Evolutionary conservation across 2,888 invertebrate species (phyloP).

Genomic region (Pterostichus madidus): DNA sequence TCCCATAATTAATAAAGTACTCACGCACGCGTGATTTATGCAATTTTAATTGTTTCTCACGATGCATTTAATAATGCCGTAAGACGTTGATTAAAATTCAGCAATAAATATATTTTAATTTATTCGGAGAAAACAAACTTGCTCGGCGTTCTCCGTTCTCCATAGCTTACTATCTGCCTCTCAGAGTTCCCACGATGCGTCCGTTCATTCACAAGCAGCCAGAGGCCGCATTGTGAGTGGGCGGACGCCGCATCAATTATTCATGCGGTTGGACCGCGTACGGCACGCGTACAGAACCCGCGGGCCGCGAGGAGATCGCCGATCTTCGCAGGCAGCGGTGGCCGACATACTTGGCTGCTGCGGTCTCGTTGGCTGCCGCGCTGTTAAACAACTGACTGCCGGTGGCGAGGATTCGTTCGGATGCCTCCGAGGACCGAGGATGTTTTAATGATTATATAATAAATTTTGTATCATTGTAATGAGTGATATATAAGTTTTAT

Average conservation of each 20-base stretch:
- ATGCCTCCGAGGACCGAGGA: background rate
- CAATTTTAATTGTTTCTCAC: conserved; percentile 64
- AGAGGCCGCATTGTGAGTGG: conserved; percentile 59
- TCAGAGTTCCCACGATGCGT: conserved; percentile 58
- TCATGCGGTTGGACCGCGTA: conserved; percentile 50
- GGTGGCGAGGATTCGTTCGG: background rate
- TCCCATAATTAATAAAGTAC: conserved; percentile 15
- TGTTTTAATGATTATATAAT: conserved; percentile 32
- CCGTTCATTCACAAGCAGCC: conserved; percentile 61
- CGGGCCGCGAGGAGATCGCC: conserved; percentile 26
- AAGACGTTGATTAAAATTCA: conserved; percentile 65
- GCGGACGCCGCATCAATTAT: conserved; percentile 62
- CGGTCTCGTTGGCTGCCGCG: too few relatives aligned
- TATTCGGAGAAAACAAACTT: conserved; percentile 54
- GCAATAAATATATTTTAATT: conserved; percentile 58
- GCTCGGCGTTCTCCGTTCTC: background rate
- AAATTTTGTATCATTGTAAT: conserved; percentile 31
- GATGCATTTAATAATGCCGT: conserved; percentile 42
- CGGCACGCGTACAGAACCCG: conserved; percentile 13
- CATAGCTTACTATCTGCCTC: background rate
- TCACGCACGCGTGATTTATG: conserved; percentile 58
- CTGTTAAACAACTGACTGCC: background rate
- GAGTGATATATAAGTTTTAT: conserved; percentile 11
- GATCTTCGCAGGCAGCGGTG: background rate
- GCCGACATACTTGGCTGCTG: too few relatives aligned